Evolutionary conservation across 2,888 invertebrate genomes (phyloP).

Genomic region (Eupeodes latifasciatus): DNA sequence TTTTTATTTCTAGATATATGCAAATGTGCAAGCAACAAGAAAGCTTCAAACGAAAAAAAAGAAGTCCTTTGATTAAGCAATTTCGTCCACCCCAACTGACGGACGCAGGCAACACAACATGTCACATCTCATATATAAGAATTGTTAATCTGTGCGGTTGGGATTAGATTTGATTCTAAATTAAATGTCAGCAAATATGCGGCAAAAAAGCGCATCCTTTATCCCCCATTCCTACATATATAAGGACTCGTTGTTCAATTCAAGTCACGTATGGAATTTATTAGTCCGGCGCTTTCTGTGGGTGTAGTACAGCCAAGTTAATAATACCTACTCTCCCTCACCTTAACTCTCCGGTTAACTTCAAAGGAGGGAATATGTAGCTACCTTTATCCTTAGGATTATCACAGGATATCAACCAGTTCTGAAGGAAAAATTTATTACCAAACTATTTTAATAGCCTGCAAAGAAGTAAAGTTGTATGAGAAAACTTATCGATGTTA

Average conservation of each 20-base stretch:
- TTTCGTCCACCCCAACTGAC: constrained; percentile 25
- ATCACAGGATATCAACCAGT: constrained; percentile 41
- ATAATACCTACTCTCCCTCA: constrained; percentile 21
- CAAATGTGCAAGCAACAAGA: constrained; percentile 23
- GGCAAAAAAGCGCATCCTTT: constrained; percentile 18
- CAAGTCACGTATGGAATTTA: constrained; percentile 65
- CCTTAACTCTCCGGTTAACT: constrained; percentile 35
- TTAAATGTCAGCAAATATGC: constrained; percentile 63
- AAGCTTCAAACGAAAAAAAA: neutral
- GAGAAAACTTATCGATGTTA: constrained; percentile 63
- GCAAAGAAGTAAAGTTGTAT: constrained; percentile 10
- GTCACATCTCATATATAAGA: constrained; percentile 54
- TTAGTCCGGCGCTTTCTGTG: constrained; percentile 24
- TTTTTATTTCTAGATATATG: constrained; percentile 52
- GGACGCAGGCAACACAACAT: constrained; percentile 50
- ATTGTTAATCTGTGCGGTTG: constrained; percentile 67
- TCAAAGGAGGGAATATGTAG: constrained; percentile 3
- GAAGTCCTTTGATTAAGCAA: constrained; percentile 70
- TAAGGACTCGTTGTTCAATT: constrained; percentile 15
- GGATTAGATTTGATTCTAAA: constrained; percentile 74
- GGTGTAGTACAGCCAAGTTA: neutral
- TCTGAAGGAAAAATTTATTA: constrained; percentile 56
- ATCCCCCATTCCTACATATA: neutral
- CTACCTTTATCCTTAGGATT: constrained; percentile 29
- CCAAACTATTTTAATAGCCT: constrained; percentile 72